These are phyloP conservation scores for Anarhynchus alexandrinus DNA, from an alignment of 2,113 vertebrate species.

Conservation along the genomic window DNA sequence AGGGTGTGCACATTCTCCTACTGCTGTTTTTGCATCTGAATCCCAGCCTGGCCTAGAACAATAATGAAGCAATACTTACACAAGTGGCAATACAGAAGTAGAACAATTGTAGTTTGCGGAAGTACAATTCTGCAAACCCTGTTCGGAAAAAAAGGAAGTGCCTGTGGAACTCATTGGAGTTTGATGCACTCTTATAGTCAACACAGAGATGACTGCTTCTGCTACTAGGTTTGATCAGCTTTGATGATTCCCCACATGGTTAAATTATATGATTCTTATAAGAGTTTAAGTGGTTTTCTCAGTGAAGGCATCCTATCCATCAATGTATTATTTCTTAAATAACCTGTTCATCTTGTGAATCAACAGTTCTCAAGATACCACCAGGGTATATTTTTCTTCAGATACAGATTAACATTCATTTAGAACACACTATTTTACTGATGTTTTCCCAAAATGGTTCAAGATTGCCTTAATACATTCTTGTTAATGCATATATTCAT, in stretches of 20 bases:
- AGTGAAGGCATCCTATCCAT: not conserved
- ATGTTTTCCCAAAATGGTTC: not conserved
- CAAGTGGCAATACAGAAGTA: not conserved
- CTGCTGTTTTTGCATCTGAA: not conserved
- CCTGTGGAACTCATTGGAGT: not conserved
- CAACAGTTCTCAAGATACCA: not conserved
- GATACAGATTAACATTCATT: not conserved
- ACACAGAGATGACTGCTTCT: not conserved
- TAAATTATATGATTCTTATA: not conserved
- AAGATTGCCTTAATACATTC: not conserved
- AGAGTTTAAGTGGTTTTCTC: not conserved
- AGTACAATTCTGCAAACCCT: not conserved
- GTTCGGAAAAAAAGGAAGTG: not conserved
- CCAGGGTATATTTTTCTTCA: not conserved
- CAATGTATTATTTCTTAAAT: not conserved
- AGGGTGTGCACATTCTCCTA: accelerated
- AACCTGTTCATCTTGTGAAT: not conserved
- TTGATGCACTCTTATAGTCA: not conserved
- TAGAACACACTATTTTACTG: not conserved
- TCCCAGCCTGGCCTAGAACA: not conserved
- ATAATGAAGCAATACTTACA: not conserved
- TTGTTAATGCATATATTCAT: not conserved
- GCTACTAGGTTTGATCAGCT: not conserved
- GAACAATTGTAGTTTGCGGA: not conserved
- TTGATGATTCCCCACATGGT: not conserved